A percentile compares a stretch with the other conserved stretches of the same genome.
phyloP scores from a whole-genome alignment of 1,140 invertebrate species.

The Yoshiicerus persimilis region DNA sequence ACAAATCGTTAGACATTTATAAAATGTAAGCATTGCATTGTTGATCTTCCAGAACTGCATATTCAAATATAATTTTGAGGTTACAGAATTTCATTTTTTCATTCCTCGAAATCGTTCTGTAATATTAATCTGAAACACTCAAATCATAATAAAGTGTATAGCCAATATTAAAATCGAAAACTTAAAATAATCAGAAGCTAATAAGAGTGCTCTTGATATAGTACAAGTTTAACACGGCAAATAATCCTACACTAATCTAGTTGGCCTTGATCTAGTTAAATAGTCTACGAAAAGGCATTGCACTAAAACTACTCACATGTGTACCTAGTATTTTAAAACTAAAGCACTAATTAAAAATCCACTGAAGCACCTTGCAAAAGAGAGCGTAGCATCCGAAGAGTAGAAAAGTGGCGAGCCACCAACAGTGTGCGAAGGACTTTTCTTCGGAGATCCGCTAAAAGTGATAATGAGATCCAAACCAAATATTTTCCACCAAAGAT shows the following conservation, averaged over 20 bases:
- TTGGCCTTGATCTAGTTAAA: background rate
- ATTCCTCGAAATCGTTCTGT: too few relatives aligned
- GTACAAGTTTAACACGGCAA: background rate
- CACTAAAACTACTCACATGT: background rate
- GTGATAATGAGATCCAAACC: constrained; percentile 25
- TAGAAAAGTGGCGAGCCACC: constrained; percentile 66
- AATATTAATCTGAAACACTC: too few relatives aligned
- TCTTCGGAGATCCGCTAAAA: constrained; percentile 53
- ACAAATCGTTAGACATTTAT: too few relatives aligned
- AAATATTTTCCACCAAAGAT: background rate
- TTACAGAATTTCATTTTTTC: too few relatives aligned
- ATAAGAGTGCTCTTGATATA: background rate
- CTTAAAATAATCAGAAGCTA: too few relatives aligned
- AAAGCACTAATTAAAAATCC: constrained; percentile 26
- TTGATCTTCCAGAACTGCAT: too few relatives aligned
- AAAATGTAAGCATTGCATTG: too few relatives aligned
- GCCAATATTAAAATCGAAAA: too few relatives aligned
- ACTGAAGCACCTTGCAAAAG: constrained; percentile 67
- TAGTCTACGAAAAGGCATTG: background rate
- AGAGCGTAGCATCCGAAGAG: constrained; percentile 70
- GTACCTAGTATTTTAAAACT: background rate
- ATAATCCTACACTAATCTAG: background rate
- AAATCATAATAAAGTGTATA: too few relatives aligned
- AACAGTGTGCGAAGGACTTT: constrained; percentile 56
- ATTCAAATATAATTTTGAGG: too few relatives aligned